phyloP scores from a whole-genome alignment of 2,797 vertebrate species.

The Craterocephalus amniculus region DNA sequence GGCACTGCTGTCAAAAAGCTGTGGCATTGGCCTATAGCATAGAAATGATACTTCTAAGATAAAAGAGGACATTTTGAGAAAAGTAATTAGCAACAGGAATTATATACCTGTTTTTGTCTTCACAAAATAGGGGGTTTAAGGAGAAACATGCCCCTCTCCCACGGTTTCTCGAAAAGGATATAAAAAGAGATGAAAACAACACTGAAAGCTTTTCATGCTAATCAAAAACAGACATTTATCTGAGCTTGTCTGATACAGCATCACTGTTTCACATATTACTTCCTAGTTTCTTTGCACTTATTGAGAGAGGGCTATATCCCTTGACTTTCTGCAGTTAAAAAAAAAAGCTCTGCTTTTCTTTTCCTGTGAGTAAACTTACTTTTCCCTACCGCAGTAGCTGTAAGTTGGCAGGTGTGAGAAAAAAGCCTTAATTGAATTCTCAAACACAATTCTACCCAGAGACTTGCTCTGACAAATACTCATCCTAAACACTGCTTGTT shows the following conservation, averaged over 20 bases:
- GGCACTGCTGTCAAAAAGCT: background rate
- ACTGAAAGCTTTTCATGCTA: slow-evolving; percentile 35
- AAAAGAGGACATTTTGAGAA: background rate
- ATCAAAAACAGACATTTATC: slow-evolving; percentile 69
- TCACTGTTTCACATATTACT: slow-evolving; percentile 59
- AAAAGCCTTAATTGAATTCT: slow-evolving; percentile 70
- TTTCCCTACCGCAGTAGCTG: slow-evolving; percentile 45
- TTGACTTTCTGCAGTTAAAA: slow-evolving; percentile 55
- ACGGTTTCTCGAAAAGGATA: slow-evolving; percentile 22
- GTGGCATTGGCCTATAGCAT: background rate
- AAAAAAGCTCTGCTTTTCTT: slow-evolving; percentile 16
- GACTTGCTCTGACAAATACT: slow-evolving; percentile 46
- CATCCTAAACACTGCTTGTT: slow-evolving; percentile 34
- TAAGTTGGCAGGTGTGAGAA: slow-evolving; percentile 71
- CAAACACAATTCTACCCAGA: slow-evolving; percentile 62
- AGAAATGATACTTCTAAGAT: background rate
- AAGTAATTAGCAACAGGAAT: background rate
- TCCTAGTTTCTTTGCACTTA: slow-evolving; percentile 52
- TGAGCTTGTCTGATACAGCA: slow-evolving; percentile 58
- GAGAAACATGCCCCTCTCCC: slow-evolving; percentile 21
- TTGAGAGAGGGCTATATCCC: slow-evolving; percentile 55
- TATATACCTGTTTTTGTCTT: slow-evolving; percentile 6
- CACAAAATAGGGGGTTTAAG: slow-evolving; percentile 1
- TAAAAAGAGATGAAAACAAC: slow-evolving; percentile 14
- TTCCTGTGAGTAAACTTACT: slow-evolving; percentile 46